Evolutionary conservation across 2,888 invertebrate genomes (phyloP).

Genomic region (Boloria selene): DNA sequence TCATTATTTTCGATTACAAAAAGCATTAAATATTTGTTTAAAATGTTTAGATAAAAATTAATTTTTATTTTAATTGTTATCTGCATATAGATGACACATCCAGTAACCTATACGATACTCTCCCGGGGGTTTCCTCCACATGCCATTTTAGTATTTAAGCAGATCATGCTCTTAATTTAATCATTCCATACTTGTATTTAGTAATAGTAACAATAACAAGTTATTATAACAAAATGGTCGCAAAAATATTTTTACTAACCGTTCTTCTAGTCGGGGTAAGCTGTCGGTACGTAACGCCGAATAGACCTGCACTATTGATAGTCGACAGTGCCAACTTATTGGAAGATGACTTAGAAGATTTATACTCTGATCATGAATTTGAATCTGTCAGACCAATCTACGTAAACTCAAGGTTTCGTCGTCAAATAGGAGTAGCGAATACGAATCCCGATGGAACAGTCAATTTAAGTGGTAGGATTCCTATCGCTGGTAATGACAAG

Average conservation of each 20-base stretch:
- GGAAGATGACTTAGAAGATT: slow-evolving; percentile 35
- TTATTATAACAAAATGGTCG: slow-evolving; percentile 30
- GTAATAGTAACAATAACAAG: slow-evolving; percentile 1
- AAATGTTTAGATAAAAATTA: too few species aligned
- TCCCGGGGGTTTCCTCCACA: slow-evolving; percentile 30
- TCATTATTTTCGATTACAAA: too few species aligned
- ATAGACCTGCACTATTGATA: slow-evolving; percentile 23
- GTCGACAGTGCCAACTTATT: slow-evolving; percentile 23
- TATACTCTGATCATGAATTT: slow-evolving; percentile 31
- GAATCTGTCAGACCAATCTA: slow-evolving; percentile 37
- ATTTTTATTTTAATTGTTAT: too few species aligned
- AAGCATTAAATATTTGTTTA: too few species aligned
- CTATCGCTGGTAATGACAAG: slow-evolving; percentile 41
- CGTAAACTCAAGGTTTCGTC: slow-evolving; percentile 37
- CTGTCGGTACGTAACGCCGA: slow-evolving; percentile 26
- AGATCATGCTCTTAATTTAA: slow-evolving; percentile 3
- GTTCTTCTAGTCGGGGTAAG: slow-evolving; percentile 26
- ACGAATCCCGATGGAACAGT: slow-evolving; percentile 45
- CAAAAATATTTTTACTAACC: slow-evolving; percentile 22
- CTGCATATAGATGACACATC: slow-evolving; percentile 6
- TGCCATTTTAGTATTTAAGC: slow-evolving; percentile 26
- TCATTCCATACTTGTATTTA: slow-evolving; percentile 23
- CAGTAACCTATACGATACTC: neutral
- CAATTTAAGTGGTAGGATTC: slow-evolving; percentile 43
- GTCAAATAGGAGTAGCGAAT: slow-evolving; percentile 41